Evolutionary conservation across 2,888 invertebrate species (phyloP), one percentile per base, ranked within the genome.

Genomic region (Hydrotaea diabolus): DNA sequence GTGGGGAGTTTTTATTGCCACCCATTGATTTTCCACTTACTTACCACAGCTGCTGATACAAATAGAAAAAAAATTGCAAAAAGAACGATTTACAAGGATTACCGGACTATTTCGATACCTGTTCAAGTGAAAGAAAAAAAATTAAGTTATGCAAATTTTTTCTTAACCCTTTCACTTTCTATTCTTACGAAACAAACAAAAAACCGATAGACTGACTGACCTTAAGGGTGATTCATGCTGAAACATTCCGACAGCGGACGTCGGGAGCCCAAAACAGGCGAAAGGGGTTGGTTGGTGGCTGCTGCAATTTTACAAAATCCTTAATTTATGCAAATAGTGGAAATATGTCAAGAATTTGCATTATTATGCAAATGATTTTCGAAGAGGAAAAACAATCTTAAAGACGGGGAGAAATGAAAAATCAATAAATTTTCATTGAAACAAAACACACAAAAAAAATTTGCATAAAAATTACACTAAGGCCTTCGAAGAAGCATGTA

Each of bases 301-400:
- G 15, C 21, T 75, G 59, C 57, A 59, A 69, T 74, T 36, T n/a
- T n/a, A n/a, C n/a, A n/a, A n/a, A n/a, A n/a, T n/a, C 72, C 19
- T 46, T 80, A 78, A 84, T 78, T 81, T 78, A 84, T 84, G 78
- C 77, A 23, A 75, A 78, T 19, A 13, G n/a, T 19, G 17, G 39
- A 9, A 69, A 80, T 49, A 77, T 77, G 76, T 72, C 62, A 77
- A 78, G 77, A 80, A 75, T 75, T 64, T 31, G 36, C 77, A 75
- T 84, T 84, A 39, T 84, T 62, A 84, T 84, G 84, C 39, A 76
- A 84, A 81, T 81, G 13, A 31, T 31, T 17, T 9, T 43, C 31
- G 31, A 8, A 39, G 39, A 13, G 39, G 9, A 11, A 39, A 39
- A 49, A n/a, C n/a, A 71, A 49, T 49, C 23, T 69, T 46, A 43